Percentiles rank a stretch among this genome's conserved stretches.
Conservation (phyloP, 2,888 invertebrate species). For the Thumatha senex region DNA sequence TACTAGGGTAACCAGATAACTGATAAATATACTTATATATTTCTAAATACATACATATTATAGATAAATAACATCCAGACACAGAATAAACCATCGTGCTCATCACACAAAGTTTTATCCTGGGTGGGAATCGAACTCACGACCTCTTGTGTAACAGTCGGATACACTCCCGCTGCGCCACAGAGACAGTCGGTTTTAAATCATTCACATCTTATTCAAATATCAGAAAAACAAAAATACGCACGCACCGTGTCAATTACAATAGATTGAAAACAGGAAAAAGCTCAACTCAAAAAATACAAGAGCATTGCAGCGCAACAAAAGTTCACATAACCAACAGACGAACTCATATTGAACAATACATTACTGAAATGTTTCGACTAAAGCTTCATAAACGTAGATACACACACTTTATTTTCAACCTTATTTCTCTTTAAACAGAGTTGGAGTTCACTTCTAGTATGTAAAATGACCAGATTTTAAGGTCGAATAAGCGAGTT, state of each 20-base stretch:
- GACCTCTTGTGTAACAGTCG: no score
- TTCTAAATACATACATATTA: no score
- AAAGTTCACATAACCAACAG: conserved; percentile 33
- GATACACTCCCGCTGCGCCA: no score
- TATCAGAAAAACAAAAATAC: neutral
- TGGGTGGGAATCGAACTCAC: no score
- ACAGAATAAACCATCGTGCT: no score
- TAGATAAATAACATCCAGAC: no score
- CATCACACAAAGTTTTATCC: no score
- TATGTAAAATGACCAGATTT: conserved; percentile 9
- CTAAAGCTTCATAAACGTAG: conserved; percentile 11
- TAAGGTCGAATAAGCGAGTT: conserved; percentile 29
- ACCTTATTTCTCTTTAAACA: neutral
- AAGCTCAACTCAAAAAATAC: conserved; percentile 27
- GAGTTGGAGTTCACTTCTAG: conserved; percentile 5
- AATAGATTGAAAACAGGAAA: conserved; percentile 18
- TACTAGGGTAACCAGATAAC: no score
- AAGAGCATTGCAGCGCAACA: conserved; percentile 20
- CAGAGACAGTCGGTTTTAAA: no score
- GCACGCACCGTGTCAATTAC: conserved; percentile 12
- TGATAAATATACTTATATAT: no score
- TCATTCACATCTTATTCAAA: neutral
- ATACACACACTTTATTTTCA: neutral
- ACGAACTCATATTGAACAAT: conserved; percentile 42
- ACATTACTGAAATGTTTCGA: conserved; percentile 31